Conservation (phyloP, 1,140 invertebrate genomes). For the Saccostrea cuccullata region DNA sequence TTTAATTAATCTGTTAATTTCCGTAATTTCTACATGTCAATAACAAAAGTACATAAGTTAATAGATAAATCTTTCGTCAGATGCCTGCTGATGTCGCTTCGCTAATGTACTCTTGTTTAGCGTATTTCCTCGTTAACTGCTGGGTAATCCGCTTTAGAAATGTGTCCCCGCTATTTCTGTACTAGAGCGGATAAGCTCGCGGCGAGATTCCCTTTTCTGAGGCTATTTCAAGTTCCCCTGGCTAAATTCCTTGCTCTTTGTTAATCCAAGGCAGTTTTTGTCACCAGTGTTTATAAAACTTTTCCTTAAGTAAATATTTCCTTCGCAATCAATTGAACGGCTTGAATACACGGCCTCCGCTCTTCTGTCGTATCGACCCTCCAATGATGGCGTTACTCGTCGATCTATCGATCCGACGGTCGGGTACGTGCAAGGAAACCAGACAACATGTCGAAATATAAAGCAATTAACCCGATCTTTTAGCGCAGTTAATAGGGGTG, state of each 20-base stretch:
- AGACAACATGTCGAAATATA: neutral
- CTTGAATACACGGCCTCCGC: slow-evolving; percentile 4
- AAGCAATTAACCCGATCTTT: neutral
- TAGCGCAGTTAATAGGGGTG: slow-evolving; percentile 6
- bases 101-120: neutral
- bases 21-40: neutral
- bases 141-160: neutral
- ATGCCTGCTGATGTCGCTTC: neutral
- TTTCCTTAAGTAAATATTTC: slow-evolving; percentile 35
- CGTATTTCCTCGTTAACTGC: neutral
- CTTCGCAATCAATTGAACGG: neutral
- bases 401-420: slow-evolving; percentile 22
- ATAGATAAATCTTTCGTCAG: neutral
- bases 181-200: neutral
- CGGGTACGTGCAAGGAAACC: neutral
- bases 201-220: neutral
- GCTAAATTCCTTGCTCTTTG: slow-evolving; percentile 9
- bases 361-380: neutral
- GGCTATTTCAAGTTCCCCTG: slow-evolving; percentile 25
- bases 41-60: neutral
- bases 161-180: neutral
- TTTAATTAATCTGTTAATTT: slow-evolving; percentile 3
- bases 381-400: neutral
- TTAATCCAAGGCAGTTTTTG: slow-evolving; percentile 9
- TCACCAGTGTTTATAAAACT: neutral